Base-by-base conservation (phyloP, 2,888 invertebrate genomes). In the Matsumyia berberina region DNA sequence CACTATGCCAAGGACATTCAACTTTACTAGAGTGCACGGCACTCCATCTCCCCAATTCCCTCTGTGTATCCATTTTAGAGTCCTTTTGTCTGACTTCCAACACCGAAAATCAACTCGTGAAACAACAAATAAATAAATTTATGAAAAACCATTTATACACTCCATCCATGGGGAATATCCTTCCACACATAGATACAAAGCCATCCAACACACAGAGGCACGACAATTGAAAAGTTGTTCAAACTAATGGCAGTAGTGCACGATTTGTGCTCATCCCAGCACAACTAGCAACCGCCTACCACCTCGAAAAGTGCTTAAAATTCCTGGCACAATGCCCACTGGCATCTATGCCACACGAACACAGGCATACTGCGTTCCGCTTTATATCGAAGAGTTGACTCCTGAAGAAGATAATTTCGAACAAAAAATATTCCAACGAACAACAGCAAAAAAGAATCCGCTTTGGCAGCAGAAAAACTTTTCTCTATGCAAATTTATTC, bases 301-400 rank as follows among this genome's bases (percentile, higher is more conserved):
- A 1, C 15, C 55, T 5, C 37, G n/a, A 24, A 17, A 17, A 33
- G 53, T 66, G 69, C 53, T 74, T 69, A 19, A 79, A 69, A 42
- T 85, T 85, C 69, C 46, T 85, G 83, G 83, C 74, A 74, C 57
- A 64, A 53, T 85, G 83, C 83, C 83, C 83, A 85, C 73, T 79
- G 79, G 79, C 79, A 64, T 79, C 79, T 37, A 53, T 69, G 39
- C 12, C 55, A 77, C 35, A 66, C 15, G 46, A 72, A 66, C 60
- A 60, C 24, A 11, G 24, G 8, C 51, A 49, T 37, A 42, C 17
- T 33, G n/a, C 39, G 24, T 24, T 70, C 55, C 51, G 31, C 17
- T 8, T 12, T 33, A 69, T 66, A 29, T 39, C 19, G 19, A 37
- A 46, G 51, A 72, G 78, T 77, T 62, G 67, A 73, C 83, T 83